These are phyloP conservation scores for Griposia aprilina DNA, from an alignment of 2,888 invertebrate species.

Conservation along the genomic window DNA sequence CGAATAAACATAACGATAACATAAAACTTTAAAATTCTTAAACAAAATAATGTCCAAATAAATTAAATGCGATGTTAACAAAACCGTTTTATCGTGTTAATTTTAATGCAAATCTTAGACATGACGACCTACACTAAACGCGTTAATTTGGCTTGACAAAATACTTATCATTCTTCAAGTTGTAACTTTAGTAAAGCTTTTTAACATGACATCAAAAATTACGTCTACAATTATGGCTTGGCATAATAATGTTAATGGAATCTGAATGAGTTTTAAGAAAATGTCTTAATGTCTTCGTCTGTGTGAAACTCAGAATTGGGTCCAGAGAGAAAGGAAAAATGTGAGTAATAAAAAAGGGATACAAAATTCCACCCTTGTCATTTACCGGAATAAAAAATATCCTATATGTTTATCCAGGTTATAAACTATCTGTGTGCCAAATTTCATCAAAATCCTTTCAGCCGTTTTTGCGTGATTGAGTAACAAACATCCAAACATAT, in stretches of 20 bases:
- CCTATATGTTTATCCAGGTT: neutral
- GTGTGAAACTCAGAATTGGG: neutral
- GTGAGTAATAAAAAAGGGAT: neutral
- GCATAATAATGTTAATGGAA: constrained; percentile 28
- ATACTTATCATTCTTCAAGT: constrained; percentile 28
- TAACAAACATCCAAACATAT: neutral
- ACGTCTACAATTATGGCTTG: constrained; percentile 8
- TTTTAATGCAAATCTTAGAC: constrained; percentile 37
- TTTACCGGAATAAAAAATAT: neutral
- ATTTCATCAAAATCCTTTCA: neutral
- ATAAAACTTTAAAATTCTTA: neutral
- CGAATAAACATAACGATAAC: neutral
- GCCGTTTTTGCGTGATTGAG: neutral
- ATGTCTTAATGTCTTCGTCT: neutral
- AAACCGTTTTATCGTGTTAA: constrained; percentile 17
- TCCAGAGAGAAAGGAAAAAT: neutral
- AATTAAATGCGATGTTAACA: neutral
- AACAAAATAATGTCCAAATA: neutral
- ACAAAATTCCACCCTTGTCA: neutral
- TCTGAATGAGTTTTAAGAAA: constrained; percentile 10
- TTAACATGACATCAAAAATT: constrained; percentile 20
- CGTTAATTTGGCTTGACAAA: constrained; percentile 33
- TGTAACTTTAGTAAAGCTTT: constrained; percentile 24
- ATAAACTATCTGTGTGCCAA: neutral
- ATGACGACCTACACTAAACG: constrained; percentile 27